Conservation (phyloP, 1,140 invertebrate species). For the Leucophenga varia region DNA sequence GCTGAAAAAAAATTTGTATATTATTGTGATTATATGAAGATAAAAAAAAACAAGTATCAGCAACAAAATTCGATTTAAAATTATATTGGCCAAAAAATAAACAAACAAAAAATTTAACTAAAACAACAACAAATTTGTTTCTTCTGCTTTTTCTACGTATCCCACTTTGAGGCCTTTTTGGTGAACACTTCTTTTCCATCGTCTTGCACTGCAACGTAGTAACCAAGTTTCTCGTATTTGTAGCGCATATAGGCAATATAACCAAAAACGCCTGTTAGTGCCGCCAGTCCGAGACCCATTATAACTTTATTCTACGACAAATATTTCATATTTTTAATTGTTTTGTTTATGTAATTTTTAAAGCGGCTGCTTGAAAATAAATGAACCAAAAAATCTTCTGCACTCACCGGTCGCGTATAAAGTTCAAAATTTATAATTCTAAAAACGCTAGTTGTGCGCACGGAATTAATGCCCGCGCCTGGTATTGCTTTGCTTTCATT, state of each 20-base stretch:
- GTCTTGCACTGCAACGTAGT: conserved; percentile 72
- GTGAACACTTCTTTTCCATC: conserved; percentile 73
- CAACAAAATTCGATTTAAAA: conserved; percentile 15
- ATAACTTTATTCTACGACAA: conserved; percentile 70
- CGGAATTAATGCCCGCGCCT: conserved; percentile 75
- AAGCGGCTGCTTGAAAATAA: too few relatives aligned
- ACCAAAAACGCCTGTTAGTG: conserved; percentile 69
- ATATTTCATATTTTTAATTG: too few relatives aligned
- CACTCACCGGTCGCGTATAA: conserved; percentile 77
- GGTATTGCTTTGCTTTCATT: conserved; percentile 53
- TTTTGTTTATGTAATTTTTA: too few relatives aligned
- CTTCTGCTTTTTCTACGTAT: conserved; percentile 32
- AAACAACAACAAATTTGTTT: conserved; percentile 6
- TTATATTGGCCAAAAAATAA: conserved; percentile 51
- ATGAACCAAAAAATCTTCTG: too few relatives aligned
- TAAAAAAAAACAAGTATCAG: conserved; percentile 7
- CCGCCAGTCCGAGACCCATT: conserved; percentile 73
- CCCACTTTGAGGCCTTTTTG: conserved; percentile 80
- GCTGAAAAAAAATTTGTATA: conserved; percentile 39
- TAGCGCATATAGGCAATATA: conserved; percentile 80
- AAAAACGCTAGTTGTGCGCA: conserved; percentile 71
- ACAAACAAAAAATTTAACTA: conserved; percentile 14
- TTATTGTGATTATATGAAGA: conserved; percentile 46
- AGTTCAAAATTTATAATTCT: conserved; percentile 79
- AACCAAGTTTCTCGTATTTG: conserved; percentile 74